Evolutionary conservation across 2,888 invertebrate genomes (phyloP), one percentile per base, ranked within the genome.

Genomic region (Pilophorus perplexus): DNA sequence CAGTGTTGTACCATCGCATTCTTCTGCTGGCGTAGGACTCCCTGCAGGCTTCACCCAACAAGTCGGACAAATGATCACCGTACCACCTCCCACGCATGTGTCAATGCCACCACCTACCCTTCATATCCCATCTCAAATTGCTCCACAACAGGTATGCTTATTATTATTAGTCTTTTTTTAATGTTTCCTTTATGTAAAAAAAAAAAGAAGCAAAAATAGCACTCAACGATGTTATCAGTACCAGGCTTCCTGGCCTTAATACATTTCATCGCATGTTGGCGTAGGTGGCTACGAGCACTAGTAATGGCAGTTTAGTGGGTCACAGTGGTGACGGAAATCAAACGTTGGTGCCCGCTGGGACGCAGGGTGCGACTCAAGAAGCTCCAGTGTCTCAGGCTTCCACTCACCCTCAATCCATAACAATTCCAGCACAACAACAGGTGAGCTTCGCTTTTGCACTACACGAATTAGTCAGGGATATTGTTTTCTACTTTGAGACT

Each of bases 1-100:
- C 12, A n/a, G n/a, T n/a, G n/a, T n/a, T n/a, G n/a, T n/a, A n/a
- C 64, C 50, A 20, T 54, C 64, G 3, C n/a, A n/a, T n/a, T n/a
- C n/a, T n/a, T n/a, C n/a, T n/a, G n/a, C n/a, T n/a, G 52, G 46
- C 6, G 54, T 67, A n/a, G 55, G 57, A 23, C 37, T 68, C 40
- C 64, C 64, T 46, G 52, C 20, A 20, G 62, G 62, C 2, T 70
- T 28, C 64, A 54, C 54, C 12, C 33, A 67, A 20, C 60, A 60
- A 44, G 69, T 70, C 20, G 65, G 68, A n/a, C 78, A 78, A 68
- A 70, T 78, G 64, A 77, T 78, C 14, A 52, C 66, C 3, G 57
- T 77, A 28, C 76, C 77, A 10, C 75, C 76, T 5, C 78, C 78
- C 6, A 74, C 77, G 20, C 62, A 62, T 23, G 74, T 78, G 18